phyloP scores from a whole-genome alignment of 2,888 invertebrate genomes.

The Synanthedon tipuliformis region DNA sequence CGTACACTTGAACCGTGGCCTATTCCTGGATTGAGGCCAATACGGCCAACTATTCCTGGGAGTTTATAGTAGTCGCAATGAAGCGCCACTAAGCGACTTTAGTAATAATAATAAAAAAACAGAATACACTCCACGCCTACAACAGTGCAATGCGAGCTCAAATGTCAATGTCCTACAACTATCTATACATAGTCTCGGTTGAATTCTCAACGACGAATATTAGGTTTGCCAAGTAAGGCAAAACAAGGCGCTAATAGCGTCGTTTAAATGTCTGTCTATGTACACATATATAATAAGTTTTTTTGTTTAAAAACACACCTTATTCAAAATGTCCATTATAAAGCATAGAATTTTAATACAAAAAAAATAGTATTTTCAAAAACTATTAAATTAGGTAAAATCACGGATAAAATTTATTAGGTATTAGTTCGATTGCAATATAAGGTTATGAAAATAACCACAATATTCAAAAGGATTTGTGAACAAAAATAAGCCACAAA shows the following conservation, averaged over 20 bases:
- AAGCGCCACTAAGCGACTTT: not conserved
- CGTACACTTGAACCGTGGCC: slow-evolving; percentile 55
- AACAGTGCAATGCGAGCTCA: not conserved
- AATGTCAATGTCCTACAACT: not conserved
- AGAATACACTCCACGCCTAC: not conserved
- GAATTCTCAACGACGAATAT: not conserved
- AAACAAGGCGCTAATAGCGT: not conserved
- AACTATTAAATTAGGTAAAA: no score
- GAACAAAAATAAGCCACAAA: no score
- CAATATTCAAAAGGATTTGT: no score
- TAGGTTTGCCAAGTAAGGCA: not conserved
- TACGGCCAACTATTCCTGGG: not conserved
- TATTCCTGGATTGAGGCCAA: slow-evolving; percentile 55
- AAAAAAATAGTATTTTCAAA: no score
- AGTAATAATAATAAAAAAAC: not conserved
- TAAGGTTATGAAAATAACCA: no score
- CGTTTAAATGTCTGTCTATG: not conserved
- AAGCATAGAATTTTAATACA: no score
- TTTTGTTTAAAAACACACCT: no score
- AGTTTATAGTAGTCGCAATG: not conserved
- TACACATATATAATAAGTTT: not conserved
- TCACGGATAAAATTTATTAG: no score
- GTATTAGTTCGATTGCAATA: no score
- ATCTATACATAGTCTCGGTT: not conserved
- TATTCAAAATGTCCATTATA: no score